A percentile compares a stretch with the other conserved stretches of the same genome.
Evolutionary conservation across 2,113 vertebrate genomes (phyloP).

Genomic region (Damaliscus lunatus): DNA sequence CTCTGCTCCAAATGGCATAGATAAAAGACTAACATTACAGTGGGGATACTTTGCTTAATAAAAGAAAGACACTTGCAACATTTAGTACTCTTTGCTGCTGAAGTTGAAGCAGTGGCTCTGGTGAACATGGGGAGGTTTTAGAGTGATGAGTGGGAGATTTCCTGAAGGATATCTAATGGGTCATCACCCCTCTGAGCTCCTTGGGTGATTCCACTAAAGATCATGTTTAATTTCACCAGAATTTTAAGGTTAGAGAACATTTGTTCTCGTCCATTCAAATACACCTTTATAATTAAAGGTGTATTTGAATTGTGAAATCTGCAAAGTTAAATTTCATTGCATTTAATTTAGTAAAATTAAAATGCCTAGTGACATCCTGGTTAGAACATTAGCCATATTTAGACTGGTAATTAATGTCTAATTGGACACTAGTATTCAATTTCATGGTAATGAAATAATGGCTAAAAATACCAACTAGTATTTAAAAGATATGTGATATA

Average conservation of each 20-base stretch:
- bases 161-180: not conserved
- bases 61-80: not conserved
- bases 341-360: conserved; percentile 75
- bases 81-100: not conserved
- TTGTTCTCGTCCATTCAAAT: conserved; percentile 60
- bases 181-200: not conserved
- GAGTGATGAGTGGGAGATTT: not conserved
- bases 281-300: conserved; percentile 55
- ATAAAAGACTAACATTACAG: conserved; percentile 41
- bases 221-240: conserved; percentile 66
- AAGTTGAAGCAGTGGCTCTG: not conserved
- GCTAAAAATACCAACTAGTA: conserved; percentile 75
- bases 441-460: conserved; percentile 75
- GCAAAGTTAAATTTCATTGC: conserved; percentile 64
- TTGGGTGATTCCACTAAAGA: conserved; percentile 51
- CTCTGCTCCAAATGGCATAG: not conserved
- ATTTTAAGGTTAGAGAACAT: conserved; percentile 69
- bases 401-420: conserved; percentile 78
- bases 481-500: conserved; percentile 68
- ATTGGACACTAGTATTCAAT: conserved; percentile 73
- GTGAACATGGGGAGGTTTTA: not conserved
- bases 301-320: conserved; percentile 70
- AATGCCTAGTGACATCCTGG: conserved; percentile 68
- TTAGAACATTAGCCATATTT: conserved; percentile 76
- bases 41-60: conserved; percentile 30